Conservation (phyloP, 2,113 vertebrate species). For the Indicator maculatus region DNA sequence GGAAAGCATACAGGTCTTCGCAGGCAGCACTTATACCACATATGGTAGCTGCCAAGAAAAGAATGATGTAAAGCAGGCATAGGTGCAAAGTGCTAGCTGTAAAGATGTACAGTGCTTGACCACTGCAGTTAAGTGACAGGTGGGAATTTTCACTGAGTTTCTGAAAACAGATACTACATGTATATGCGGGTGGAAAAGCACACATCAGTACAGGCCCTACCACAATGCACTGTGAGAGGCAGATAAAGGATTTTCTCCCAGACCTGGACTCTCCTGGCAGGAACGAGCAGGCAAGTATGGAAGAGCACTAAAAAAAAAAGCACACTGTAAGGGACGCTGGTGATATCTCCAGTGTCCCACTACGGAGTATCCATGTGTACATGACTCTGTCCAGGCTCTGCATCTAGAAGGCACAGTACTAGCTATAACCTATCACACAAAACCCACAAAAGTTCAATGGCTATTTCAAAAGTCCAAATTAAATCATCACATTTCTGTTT, state of each 20-base stretch:
- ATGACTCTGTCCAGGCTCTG: not conserved
- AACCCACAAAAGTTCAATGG: not conserved
- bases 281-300: not conserved
- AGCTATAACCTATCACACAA: not conserved
- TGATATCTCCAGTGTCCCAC: not conserved
- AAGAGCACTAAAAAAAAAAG: not conserved
- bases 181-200: not conserved
- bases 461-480: not conserved
- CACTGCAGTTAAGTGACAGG: not conserved
- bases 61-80: not conserved
- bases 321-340: not conserved
- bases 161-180: fast-evolving
- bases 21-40: not conserved
- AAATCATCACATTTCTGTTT: not conserved
- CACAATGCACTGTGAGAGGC: not conserved
- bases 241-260: not conserved
- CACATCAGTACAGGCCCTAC: not conserved
- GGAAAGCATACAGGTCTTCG: not conserved
- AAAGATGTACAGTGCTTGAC: fast-evolving
- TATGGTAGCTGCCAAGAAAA: not conserved
- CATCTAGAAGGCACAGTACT: not conserved
- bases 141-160: not conserved
- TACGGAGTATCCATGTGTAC: fast-evolving
- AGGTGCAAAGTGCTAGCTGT: fast-evolving
- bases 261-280: not conserved